These are phyloP conservation scores for Zaprionus tsacasi DNA, from an alignment of 1,140 invertebrate species.

Conservation along the genomic window DNA sequence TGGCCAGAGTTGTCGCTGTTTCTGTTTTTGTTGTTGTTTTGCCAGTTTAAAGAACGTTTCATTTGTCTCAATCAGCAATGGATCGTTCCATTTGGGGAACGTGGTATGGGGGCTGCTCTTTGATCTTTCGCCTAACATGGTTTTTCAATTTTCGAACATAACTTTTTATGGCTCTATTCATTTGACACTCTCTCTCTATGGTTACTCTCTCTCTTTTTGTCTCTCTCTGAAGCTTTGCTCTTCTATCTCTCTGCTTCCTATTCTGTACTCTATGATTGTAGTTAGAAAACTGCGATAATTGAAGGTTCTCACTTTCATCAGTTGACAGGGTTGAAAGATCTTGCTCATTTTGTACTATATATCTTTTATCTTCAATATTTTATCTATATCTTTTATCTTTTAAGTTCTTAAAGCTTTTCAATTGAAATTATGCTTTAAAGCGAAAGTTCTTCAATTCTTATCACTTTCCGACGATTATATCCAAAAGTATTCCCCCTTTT, in stretches of 20 bases:
- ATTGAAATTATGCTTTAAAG: background rate
- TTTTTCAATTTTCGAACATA: slow-evolving; percentile 79
- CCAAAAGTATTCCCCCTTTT: slow-evolving; percentile 4
- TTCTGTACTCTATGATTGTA: too few species aligned
- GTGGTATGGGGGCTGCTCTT: slow-evolving; percentile 13
- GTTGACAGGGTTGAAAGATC: too few species aligned
- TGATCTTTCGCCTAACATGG: slow-evolving; percentile 65
- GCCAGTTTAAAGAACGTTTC: slow-evolving; percentile 75
- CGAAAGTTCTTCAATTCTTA: background rate
- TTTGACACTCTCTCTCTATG: slow-evolving; percentile 26
- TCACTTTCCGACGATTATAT: background rate
- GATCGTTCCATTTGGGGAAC: slow-evolving; percentile 16
- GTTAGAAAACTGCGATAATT: too few species aligned
- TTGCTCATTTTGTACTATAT: too few species aligned
- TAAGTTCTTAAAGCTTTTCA: background rate
- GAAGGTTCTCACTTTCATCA: too few species aligned
- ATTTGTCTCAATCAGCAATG: slow-evolving; percentile 75
- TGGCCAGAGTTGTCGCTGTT: slow-evolving; percentile 54
- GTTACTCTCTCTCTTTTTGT: background rate
- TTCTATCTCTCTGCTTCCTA: too few species aligned
- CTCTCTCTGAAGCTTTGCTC: background rate
- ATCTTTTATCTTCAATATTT: too few species aligned
- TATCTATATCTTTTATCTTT: too few species aligned
- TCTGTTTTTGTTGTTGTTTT: slow-evolving; percentile 24
- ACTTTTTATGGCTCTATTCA: slow-evolving; percentile 75